Evolutionary conservation across 2,797 vertebrate species (phyloP), one percentile per base, ranked within the genome.

Genomic region (Lepidocolaptes lacrymiger): DNA sequence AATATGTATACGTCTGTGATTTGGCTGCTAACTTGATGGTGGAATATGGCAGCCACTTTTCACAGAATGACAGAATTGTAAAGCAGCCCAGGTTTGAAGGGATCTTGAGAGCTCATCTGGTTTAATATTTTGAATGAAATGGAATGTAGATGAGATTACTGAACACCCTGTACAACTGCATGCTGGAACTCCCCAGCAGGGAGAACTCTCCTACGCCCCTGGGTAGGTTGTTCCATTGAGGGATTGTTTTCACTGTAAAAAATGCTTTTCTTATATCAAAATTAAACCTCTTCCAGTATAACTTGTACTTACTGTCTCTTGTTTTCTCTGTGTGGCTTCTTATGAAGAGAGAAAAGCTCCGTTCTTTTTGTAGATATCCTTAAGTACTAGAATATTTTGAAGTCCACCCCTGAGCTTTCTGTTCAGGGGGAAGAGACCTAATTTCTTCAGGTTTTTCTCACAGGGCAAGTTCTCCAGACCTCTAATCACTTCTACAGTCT

Each of bases 31-130:
- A 46, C 5, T 26, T 61, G 14, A 32, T 48, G 8, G 14, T 62
- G 23, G 10, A 27, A 2, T 27, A 30, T 21, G 20, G 23, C 12
- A 55, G 23, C 8, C 22, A 55, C 28, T 86, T 89, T 64, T 63
- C 18, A 59, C 6, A 37, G 21, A 54, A 34, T 24, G 23, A 17
- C 2, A 27, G 19, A 78, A 36, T 19, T 41, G 21, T 41, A 49
- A 34, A 63, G 26, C 14, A 71, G 22, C 6, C 18, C 7, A 43
- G 6, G 5, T 6, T 71, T 15, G 27, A 71, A 32, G 12, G 9
- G 12, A 43, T 5, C 36, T 56, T 0, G 0, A 27, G 26, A 71
- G 22, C 3, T 78, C 32, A 15, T 36, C 27, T 71, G 8, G 10
- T 71, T 63, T 36, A 56, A 63, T 4, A 5, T 56, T 56, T 72